Base-by-base conservation (phyloP, 2,113 vertebrate species). In the Anas platyrhynchos region DNA sequence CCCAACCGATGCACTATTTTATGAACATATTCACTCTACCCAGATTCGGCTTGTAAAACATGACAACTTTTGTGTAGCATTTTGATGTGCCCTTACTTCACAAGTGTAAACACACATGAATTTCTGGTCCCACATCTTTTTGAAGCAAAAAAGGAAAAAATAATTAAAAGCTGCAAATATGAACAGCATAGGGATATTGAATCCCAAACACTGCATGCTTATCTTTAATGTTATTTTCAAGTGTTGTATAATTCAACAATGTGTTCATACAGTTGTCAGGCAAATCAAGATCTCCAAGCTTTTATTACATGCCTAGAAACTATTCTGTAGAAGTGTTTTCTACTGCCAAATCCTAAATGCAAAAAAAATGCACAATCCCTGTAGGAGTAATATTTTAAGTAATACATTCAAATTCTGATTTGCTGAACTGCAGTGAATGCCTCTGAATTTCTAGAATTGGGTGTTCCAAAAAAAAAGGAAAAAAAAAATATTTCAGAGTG, bases 221-320 rank as follows among this genome's bases (percentile, higher is more conserved):
- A 36, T 46, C 86, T 89, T 91, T 29, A 69, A 31, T 55, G 55
- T 61, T 85, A 8, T 73, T 83, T 97, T 97, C 94, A 97, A 95
- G 95, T 62, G 96, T 81, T 87, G 91, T 84, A 44, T 74, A 91
- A 80, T 93, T 94, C 95, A 78, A 95, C 95, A 91, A 93, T 52
- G 91, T 93, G 93, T 95, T 95, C 73, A 25, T 87, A 94, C 75
- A 91, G 94, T 92, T 97, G 96, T 78, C 78, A 92, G 83, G 91
- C 95, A 84, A 95, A 96, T 86, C 96, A 87, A 86, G 96, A 96
- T 94, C 94, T 97, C 97, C 88, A 90, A 63, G 93, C 83, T 97
- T 97, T 97, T 96, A 97, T 63, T 96, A 97, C 96, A 52, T 18
- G 61, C 91, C 89, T 73, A 91, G 61, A 66, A 94, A 85, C 63